Evolutionary conservation across 2,888 invertebrate genomes (phyloP).

Genomic region (Pycnomerus fuliginosus): DNA sequence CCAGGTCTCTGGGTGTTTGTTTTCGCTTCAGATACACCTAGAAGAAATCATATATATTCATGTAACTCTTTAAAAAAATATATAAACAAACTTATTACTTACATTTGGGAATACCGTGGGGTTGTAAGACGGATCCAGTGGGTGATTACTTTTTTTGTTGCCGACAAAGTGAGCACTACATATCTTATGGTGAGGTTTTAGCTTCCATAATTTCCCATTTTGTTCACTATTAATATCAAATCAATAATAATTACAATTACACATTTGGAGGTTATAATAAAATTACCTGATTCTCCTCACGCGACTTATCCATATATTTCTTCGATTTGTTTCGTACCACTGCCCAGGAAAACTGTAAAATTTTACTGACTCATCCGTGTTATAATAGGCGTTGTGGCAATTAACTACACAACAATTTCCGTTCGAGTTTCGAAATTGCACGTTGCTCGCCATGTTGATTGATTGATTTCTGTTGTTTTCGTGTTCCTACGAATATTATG

Average conservation of each 20-base stretch:
- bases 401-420: constrained; percentile 4
- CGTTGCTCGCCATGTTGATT: no score
- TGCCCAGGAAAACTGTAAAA: constrained; percentile 4
- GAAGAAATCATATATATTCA: neutral
- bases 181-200: neutral
- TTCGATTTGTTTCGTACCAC: neutral
- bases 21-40: constrained; percentile 1
- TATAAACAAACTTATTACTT: no score
- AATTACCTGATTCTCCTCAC: constrained; percentile 2
- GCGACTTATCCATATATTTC: constrained; percentile 1
- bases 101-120: constrained; percentile 5
- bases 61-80: no score
- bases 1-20: no score
- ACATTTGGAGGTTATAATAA: neutral
- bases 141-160: constrained; percentile 1
- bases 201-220: neutral
- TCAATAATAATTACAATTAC: neutral
- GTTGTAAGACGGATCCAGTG: constrained; percentile 1
- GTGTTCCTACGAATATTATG: no score
- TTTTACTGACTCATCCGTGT: constrained; percentile 1
- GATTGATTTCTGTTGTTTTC: no score
- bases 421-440: constrained; percentile 3
- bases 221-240: neutral
- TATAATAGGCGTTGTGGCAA: constrained; percentile 6
- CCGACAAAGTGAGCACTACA: constrained; percentile 5